phyloP scores from a whole-genome alignment of 2,113 vertebrate species.

The Aegithalos caudatus region DNA sequence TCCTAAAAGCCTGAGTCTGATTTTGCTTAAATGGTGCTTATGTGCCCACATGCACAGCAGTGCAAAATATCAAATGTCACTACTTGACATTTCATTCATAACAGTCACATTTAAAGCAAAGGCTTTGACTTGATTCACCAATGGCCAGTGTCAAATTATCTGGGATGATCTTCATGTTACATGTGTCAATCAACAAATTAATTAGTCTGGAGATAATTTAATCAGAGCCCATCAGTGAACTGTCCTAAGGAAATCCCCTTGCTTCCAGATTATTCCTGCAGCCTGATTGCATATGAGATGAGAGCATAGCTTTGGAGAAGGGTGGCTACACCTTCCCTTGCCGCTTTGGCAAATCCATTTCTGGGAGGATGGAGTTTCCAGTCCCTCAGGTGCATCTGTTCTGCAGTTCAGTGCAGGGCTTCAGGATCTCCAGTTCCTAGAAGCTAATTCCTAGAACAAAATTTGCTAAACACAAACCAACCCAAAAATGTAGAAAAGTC shows the following conservation, averaged over 20 bases:
- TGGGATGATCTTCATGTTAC: neutral
- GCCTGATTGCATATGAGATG: neutral
- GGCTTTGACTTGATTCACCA: neutral
- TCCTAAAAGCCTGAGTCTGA: constrained; percentile 23
- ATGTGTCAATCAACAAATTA: constrained; percentile 10
- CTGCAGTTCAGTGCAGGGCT: neutral
- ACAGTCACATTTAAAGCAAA: neutral
- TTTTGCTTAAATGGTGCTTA: constrained; percentile 2
- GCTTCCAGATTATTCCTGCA: neutral
- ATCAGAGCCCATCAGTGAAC: neutral
- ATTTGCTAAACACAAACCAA: neutral
- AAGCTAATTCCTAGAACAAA: neutral
- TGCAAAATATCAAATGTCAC: constrained; percentile 42
- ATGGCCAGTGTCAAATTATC: neutral
- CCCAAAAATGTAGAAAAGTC: neutral
- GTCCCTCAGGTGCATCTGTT: neutral
- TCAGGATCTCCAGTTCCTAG: neutral
- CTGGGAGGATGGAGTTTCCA: neutral
- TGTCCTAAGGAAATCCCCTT: neutral
- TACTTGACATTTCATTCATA: constrained; percentile 32
- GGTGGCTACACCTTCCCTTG: neutral
- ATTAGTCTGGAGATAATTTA: constrained; percentile 4
- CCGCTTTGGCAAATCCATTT: neutral
- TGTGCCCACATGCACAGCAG: neutral
- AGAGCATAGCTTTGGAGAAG: neutral